Evolutionary conservation across 2,797 vertebrate species (phyloP).

Genomic region (Acipenser oxyrinchus): DNA sequence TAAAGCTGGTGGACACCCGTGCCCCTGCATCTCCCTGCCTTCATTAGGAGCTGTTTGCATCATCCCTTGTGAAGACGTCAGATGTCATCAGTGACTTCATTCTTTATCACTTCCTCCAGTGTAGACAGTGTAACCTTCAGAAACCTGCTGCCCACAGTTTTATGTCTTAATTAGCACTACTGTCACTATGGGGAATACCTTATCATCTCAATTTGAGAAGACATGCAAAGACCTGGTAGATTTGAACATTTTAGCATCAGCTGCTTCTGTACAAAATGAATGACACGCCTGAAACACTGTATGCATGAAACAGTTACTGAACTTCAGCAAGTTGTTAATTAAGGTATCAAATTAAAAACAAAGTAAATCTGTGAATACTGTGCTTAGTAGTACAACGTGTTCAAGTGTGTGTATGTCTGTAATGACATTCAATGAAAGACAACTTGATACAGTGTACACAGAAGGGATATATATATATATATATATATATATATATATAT

Average conservation of each 20-base stretch:
- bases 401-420: too few relatives aligned
- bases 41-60: constrained; percentile 63
- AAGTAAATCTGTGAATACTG: too few relatives aligned
- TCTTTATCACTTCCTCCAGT: constrained; percentile 53
- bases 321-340: too few relatives aligned
- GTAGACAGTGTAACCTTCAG: constrained; percentile 58
- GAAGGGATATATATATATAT: too few relatives aligned
- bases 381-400: too few relatives aligned
- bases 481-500: too few relatives aligned
- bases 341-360: too few relatives aligned
- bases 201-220: constrained; percentile 34
- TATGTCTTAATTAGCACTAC: constrained; percentile 59
- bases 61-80: constrained; percentile 55
- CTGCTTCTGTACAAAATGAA: background rate
- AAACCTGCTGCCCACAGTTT: constrained; percentile 60
- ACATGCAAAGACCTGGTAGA: constrained; percentile 1
- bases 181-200: constrained; percentile 37
- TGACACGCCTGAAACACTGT: too few relatives aligned
- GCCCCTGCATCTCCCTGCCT: constrained; percentile 30
- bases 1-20: constrained; percentile 11
- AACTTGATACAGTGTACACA: too few relatives aligned
- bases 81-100: constrained; percentile 60
- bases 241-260: background rate
- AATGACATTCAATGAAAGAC: too few relatives aligned
- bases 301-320: too few relatives aligned